These are phyloP conservation scores for Vanacampus margaritifer DNA, from an alignment of 2,113 vertebrate species.

Conservation along the genomic window DNA sequence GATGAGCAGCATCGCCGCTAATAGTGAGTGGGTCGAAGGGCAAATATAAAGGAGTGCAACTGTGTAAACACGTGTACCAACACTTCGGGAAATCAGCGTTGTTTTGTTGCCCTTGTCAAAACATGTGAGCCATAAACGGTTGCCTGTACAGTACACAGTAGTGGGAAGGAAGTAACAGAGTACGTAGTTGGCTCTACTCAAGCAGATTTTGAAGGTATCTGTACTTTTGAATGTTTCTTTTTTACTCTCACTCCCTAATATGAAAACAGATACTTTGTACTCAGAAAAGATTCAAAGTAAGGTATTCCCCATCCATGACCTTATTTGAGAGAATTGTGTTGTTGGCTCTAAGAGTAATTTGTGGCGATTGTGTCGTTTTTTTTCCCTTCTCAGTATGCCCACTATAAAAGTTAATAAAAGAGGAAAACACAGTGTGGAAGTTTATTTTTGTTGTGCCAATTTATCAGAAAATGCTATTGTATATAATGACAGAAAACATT, in stretches of 20 bases:
- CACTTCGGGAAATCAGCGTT: constrained; percentile 24
- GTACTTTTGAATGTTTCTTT: not conserved
- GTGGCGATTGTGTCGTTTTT: not conserved
- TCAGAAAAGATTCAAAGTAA: not conserved
- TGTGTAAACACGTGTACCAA: constrained; percentile 32
- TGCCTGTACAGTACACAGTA: not conserved
- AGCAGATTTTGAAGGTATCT: not conserved
- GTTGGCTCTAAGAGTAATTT: not conserved
- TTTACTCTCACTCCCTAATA: no score
- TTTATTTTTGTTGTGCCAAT: not conserved
- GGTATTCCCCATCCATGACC: not conserved
- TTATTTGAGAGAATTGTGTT: not conserved
- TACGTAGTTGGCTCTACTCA: not conserved
- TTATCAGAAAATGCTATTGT: not conserved
- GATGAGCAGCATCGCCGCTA: constrained; percentile 64
- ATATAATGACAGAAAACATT: not conserved
- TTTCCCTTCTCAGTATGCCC: not conserved
- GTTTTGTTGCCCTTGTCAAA: constrained; percentile 1
- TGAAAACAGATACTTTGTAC: not conserved
- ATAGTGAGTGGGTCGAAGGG: constrained; percentile 58
- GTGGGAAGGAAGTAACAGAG: not conserved
- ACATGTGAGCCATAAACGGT: not conserved
- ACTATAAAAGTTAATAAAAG: not conserved
- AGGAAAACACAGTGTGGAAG: not conserved
- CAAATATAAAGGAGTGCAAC: constrained; percentile 41